phyloP scores from a whole-genome alignment of 2,888 invertebrate species.

The Pristionchus entomophagus region DNA sequence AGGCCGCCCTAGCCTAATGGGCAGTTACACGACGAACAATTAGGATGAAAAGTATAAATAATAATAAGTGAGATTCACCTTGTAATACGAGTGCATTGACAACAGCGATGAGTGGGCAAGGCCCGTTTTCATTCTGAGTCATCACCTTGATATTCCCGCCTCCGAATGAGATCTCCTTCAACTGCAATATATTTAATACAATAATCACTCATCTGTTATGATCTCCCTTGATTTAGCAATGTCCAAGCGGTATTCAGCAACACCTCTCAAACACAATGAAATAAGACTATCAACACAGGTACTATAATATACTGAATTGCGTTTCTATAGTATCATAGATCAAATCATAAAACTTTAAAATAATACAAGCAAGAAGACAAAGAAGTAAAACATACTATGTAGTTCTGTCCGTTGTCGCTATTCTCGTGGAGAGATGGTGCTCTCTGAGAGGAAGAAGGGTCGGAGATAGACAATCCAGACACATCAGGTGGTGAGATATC shows the following conservation, averaged over 20 bases:
- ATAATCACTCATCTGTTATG: background rate
- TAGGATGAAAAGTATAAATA: too few species aligned
- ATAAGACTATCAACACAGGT: too few species aligned
- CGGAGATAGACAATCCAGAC: background rate
- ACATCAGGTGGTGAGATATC: background rate
- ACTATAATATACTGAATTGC: too few species aligned
- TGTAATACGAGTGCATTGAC: constrained; percentile 80
- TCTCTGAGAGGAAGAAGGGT: background rate
- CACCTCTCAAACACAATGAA: too few species aligned
- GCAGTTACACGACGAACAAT: too few species aligned
- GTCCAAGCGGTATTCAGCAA: too few species aligned
- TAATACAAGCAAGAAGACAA: background rate
- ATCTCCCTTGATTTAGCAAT: too few species aligned
- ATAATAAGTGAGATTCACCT: too few species aligned
- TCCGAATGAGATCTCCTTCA: background rate
- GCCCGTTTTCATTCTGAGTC: constrained; percentile 81
- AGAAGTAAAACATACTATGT: constrained; percentile 2
- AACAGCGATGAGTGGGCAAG: constrained; percentile 81
- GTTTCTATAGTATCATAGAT: too few species aligned
- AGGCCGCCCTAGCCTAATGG: too few species aligned
- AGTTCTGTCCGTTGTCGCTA: background rate
- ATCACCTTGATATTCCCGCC: constrained; percentile 76
- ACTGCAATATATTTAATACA: background rate
- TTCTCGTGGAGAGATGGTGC: background rate
- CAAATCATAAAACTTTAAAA: too few species aligned